These are phyloP conservation scores for Drosophila kikkawai DNA, from an alignment of 1,140 invertebrate species.

Conservation along the genomic window DNA sequence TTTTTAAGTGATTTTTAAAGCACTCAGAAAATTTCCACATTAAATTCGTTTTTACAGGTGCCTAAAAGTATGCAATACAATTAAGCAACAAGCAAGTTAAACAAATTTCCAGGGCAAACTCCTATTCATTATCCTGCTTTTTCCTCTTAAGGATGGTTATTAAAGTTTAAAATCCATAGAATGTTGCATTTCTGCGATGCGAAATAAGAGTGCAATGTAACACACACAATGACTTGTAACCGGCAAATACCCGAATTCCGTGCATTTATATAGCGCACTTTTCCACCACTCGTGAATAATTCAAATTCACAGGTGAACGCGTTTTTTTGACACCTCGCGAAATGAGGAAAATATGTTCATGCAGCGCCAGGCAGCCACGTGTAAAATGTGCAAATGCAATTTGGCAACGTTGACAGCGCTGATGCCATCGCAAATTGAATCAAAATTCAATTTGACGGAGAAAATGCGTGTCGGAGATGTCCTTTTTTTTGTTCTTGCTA, in stretches of 20 bases:
- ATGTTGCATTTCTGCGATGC: background rate
- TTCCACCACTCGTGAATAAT: constrained; percentile 20
- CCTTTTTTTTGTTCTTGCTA: background rate
- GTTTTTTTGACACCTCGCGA: constrained; percentile 40
- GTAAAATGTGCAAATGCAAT: constrained; percentile 75
- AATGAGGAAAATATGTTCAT: constrained; percentile 46
- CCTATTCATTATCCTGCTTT: background rate
- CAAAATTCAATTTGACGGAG: constrained; percentile 48
- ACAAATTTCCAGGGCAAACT: background rate
- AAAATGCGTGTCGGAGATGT: constrained; percentile 5
- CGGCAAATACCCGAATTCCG: background rate
- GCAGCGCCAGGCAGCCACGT: constrained; percentile 32
- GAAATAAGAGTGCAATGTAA: background rate
- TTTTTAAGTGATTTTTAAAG: no score
- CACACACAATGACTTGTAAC: constrained; percentile 2
- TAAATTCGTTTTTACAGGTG: no score
- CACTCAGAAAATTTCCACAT: no score
- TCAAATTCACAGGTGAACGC: constrained; percentile 44
- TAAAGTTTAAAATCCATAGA: background rate
- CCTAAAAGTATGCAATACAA: background rate
- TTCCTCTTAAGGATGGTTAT: background rate
- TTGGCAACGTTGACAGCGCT: constrained; percentile 47
- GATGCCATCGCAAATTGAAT: constrained; percentile 45
- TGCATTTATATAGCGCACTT: constrained; percentile 11
- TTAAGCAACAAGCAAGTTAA: background rate